A percentile compares a stretch with the other conserved stretches of the same genome.
Conservation (phyloP, 2,113 vertebrate genomes). For the Centropus bengalensis region DNA sequence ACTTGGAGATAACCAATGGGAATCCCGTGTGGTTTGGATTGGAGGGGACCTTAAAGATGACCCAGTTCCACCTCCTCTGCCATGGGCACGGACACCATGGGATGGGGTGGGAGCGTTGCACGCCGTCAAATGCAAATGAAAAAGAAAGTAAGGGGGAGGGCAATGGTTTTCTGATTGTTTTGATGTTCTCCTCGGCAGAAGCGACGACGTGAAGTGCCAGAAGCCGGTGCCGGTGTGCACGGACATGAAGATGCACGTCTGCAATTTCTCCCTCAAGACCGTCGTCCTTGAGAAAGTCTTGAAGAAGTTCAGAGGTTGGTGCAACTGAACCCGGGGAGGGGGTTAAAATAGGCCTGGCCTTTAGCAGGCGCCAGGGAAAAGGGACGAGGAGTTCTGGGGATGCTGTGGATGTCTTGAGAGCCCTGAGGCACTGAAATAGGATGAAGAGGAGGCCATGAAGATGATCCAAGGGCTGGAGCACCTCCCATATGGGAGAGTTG, state of each 20-base stretch:
- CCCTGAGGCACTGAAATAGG: neutral
- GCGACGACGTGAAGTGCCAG: neutral
- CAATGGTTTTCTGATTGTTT: fast-evolving
- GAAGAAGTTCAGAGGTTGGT: slow-evolving; percentile 58
- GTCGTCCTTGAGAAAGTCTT: neutral
- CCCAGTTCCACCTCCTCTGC: too few species aligned
- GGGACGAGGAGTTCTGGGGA: neutral
- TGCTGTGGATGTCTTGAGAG: neutral
- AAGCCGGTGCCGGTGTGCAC: slow-evolving; percentile 1
- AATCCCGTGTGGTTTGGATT: too few species aligned
- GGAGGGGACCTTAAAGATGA: too few species aligned
- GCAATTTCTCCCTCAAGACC: slow-evolving; percentile 55
- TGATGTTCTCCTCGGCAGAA: neutral
- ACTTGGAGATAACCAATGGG: neutral
- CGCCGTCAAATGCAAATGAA: fast-evolving
- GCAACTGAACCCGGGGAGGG: fast-evolving
- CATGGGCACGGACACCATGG: too few species aligned
- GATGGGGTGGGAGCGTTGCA: neutral
- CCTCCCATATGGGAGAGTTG: too few species aligned
- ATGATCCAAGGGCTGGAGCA: too few species aligned
- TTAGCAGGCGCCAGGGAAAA: fast-evolving
- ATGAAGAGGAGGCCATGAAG: neutral
- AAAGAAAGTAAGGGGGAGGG: fast-evolving
- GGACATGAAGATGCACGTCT: slow-evolving; percentile 26
- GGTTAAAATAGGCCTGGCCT: neutral